A percentile compares a stretch with the other conserved stretches of the same genome.
Evolutionary conservation across 2,888 invertebrate species (phyloP).

Genomic region (Sabatieria punctata): DNA sequence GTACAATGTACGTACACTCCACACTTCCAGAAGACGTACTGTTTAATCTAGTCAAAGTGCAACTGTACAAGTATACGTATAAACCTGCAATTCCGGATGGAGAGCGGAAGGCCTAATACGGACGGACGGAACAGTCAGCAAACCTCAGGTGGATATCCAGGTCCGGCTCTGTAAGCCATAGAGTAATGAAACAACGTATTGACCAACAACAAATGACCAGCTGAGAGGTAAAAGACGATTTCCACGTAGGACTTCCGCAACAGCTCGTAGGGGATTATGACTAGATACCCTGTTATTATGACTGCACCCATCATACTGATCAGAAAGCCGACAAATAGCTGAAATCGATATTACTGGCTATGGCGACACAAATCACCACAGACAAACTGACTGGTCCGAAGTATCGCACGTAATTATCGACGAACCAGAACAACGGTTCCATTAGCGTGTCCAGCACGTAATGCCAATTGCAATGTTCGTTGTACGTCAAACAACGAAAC

Average conservation of each 20-base stretch:
- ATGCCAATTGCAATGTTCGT: constrained; percentile 26
- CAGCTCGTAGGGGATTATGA: constrained; percentile 83
- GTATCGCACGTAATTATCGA: constrained; percentile 70
- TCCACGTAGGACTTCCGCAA: constrained; percentile 46
- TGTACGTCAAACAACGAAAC: constrained; percentile 24
- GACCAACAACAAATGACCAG: constrained; percentile 76
- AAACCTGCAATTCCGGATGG: constrained; percentile 3
- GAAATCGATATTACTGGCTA: constrained; percentile 12
- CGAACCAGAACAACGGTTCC: constrained; percentile 84
- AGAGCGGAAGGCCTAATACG: too few relatives aligned
- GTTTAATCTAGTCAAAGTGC: too few relatives aligned
- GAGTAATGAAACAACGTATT: constrained; percentile 82
- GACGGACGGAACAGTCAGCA: too few relatives aligned
- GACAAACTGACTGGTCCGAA: constrained; percentile 52
- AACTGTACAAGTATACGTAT: too few relatives aligned
- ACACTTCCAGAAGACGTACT: too few relatives aligned
- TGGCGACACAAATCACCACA: constrained; percentile 6
- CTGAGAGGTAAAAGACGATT: constrained; percentile 52
- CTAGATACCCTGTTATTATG: constrained; percentile 64
- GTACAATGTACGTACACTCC: neutral
- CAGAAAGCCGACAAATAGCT: constrained; percentile 64
- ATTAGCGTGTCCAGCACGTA: constrained; percentile 65
- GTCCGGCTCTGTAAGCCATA: constrained; percentile 66
- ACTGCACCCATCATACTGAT: constrained; percentile 57
- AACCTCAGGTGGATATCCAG: constrained; percentile 70